Percentiles rank a stretch among this genome's conserved stretches.
phyloP scores from a whole-genome alignment of 2,113 vertebrate species.

The Apaloderma vittatum region DNA sequence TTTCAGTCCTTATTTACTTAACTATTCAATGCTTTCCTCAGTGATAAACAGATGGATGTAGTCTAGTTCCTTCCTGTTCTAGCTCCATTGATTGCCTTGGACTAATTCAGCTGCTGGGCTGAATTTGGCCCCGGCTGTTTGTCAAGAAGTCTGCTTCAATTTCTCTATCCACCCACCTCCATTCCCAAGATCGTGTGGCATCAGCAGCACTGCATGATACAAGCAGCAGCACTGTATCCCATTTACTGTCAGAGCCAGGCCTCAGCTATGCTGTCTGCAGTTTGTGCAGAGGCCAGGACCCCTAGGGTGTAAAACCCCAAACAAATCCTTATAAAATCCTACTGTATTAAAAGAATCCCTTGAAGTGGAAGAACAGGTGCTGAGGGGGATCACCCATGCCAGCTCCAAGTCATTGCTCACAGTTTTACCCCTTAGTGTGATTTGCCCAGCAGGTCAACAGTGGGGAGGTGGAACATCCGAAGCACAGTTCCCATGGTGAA shows the following conservation, averaged over 20 bases:
- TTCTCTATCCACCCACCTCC: constrained; percentile 42
- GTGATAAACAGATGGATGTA: constrained; percentile 63
- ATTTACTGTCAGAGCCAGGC: not conserved
- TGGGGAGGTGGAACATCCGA: rapidly evolving
- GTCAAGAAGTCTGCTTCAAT: constrained; percentile 47
- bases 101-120: constrained; percentile 30
- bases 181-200: not conserved
- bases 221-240: not conserved
- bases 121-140: constrained; percentile 49
- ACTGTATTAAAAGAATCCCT: not conserved
- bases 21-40: constrained; percentile 55
- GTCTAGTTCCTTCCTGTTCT: constrained; percentile 67
- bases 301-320: not conserved
- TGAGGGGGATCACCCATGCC: not conserved
- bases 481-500: not conserved
- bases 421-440: not conserved
- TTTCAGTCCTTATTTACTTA: constrained; percentile 55
- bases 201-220: not conserved
- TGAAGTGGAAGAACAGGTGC: not conserved
- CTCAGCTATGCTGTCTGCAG: not conserved
- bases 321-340: not conserved
- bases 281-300: not conserved
- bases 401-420: not conserved
- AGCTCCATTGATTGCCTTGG: constrained; percentile 45
- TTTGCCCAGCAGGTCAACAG: not conserved